phyloP scores from a whole-genome alignment of 2,797 vertebrate species.

The Scolopax bukidnonensis region DNA sequence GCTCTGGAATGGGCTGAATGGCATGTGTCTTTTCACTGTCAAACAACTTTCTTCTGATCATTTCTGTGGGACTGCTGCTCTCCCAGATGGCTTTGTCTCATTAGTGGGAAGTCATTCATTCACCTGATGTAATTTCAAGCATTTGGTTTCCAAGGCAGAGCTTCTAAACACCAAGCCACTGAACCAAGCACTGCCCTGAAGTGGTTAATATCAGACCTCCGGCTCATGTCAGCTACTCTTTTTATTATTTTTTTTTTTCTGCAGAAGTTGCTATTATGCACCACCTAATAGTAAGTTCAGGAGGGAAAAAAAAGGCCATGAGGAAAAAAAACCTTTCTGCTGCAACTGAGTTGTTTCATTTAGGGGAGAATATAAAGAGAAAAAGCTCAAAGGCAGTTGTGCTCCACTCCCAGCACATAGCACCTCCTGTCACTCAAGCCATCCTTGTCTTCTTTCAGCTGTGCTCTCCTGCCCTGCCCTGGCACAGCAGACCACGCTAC shows the following conservation, averaged over 20 bases:
- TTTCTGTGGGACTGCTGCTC: neutral
- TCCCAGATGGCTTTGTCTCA: neutral
- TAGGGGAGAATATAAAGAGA: neutral
- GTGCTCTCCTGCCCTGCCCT: neutral
- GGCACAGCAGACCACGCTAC: neutral
- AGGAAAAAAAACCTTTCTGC: neutral
- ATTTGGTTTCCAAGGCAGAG: neutral
- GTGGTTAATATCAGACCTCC: constrained; percentile 37
- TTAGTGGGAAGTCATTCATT: neutral
- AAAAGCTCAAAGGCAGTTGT: neutral
- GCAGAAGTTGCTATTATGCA: constrained; percentile 8
- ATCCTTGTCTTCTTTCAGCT: neutral
- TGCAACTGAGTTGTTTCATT: neutral
- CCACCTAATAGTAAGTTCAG: neutral
- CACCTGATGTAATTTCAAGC: neutral
- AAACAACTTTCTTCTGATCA: neutral
- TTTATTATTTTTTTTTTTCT: neutral
- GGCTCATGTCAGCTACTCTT: neutral
- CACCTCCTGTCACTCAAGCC: neutral
- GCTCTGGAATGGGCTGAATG: neutral
- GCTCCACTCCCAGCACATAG: neutral
- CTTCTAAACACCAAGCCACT: neutral
- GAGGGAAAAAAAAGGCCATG: neutral
- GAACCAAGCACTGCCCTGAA: neutral
- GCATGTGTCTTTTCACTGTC: neutral